Conservation (phyloP, 2,113 vertebrate genomes). For the Anoplopoma fimbria region DNA sequence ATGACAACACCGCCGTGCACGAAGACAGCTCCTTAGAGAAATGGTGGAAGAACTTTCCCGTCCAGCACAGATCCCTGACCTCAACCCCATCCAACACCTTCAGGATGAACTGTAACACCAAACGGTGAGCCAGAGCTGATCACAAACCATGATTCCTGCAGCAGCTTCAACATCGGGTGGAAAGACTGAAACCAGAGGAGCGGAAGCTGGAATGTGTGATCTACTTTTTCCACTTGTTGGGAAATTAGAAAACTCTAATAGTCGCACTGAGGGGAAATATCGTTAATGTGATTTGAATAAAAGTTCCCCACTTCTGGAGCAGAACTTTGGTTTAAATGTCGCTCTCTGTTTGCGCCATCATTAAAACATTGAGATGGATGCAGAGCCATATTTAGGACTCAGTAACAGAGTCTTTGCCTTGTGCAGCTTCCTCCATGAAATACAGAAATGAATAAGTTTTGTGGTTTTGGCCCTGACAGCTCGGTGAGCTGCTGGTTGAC, state of each 20-base stretch:
- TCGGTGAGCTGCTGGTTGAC: constrained; percentile 18
- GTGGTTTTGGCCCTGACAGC: neutral
- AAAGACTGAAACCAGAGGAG: too few relatives aligned
- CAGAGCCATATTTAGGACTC: neutral
- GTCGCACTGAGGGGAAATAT: neutral
- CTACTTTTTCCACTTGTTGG: too few relatives aligned
- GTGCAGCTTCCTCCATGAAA: neutral
- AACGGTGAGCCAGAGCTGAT: too few relatives aligned
- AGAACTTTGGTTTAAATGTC: neutral
- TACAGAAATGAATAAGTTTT: neutral
- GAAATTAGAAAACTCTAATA: neutral
- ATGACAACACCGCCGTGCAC: neutral
- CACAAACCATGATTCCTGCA: too few relatives aligned
- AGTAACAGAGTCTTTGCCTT: neutral
- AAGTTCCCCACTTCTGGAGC: neutral
- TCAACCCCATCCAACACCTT: too few relatives aligned
- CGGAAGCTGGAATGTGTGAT: too few relatives aligned
- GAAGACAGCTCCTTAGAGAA: too few relatives aligned
- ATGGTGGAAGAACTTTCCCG: too few relatives aligned
- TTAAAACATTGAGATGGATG: neutral
- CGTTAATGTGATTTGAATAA: neutral
- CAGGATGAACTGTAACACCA: too few relatives aligned
- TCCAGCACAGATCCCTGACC: too few relatives aligned
- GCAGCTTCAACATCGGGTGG: too few relatives aligned
- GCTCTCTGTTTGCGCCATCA: neutral